Percentiles rank a stretch among this genome's conserved stretches.
phyloP scores from a whole-genome alignment of 2,113 vertebrate genomes.

The Podilymbus podiceps region DNA sequence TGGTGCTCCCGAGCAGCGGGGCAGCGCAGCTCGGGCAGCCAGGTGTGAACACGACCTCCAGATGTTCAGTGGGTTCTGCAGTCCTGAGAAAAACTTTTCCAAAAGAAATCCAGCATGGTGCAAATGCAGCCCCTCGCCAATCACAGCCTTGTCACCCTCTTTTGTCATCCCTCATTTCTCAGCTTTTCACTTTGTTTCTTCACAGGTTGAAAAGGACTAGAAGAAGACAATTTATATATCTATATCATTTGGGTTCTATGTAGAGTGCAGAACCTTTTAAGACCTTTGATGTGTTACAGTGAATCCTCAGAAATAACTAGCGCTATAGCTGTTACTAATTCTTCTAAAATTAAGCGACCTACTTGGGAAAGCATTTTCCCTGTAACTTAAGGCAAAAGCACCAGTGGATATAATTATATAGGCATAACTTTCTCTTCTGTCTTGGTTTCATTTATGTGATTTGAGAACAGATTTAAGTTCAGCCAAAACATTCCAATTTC shows the following conservation, averaged over 20 bases:
- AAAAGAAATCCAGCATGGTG: background rate
- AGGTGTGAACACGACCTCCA: background rate
- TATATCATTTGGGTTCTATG: background rate
- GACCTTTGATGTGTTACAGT: background rate
- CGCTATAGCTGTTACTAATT: constrained; percentile 17
- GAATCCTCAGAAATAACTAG: background rate
- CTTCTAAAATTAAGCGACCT: constrained; percentile 9
- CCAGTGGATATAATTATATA: constrained; percentile 17
- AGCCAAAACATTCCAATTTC: background rate
- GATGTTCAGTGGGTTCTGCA: background rate
- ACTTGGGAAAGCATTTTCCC: constrained; percentile 12
- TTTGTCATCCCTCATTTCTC: background rate
- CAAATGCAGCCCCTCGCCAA: background rate
- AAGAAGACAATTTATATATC: background rate
- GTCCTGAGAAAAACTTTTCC: background rate
- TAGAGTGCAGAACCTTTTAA: background rate
- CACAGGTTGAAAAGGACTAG: background rate
- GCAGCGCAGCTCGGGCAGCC: background rate
- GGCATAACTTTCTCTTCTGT: background rate
- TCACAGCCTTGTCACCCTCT: background rate
- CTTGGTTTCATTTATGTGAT: background rate
- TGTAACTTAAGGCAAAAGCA: background rate
- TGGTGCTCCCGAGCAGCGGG: background rate
- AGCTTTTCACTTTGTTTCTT: background rate
- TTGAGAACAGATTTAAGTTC: constrained; percentile 7